Conservation (phyloP, 2,113 vertebrate genomes). For the Recurvirostra avosetta region DNA sequence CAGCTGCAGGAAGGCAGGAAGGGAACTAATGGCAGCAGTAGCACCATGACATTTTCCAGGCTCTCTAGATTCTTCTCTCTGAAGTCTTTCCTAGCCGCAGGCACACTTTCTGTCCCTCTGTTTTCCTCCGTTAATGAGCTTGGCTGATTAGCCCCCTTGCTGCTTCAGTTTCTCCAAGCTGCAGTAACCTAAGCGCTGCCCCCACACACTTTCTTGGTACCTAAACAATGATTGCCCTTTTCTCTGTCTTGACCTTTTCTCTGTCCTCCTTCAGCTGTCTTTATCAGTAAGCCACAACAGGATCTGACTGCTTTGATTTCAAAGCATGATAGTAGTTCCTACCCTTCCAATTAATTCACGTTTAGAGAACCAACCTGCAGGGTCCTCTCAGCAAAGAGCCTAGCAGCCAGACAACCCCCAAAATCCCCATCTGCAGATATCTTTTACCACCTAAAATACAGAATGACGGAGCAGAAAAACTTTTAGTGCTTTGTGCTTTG, state of each 20-base stretch:
- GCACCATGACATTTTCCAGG: neutral
- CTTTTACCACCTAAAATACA: neutral
- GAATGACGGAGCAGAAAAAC: neutral
- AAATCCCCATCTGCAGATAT: neutral
- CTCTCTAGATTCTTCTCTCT: neutral
- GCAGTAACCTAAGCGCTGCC: neutral
- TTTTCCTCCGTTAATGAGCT: neutral
- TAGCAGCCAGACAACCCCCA: neutral
- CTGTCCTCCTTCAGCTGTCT: neutral
- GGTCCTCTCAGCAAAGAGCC: neutral
- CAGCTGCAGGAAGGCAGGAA: neutral
- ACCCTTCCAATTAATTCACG: neutral
- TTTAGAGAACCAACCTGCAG: neutral
- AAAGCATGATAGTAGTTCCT: neutral
- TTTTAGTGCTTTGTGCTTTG: neutral
- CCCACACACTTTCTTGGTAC: neutral
- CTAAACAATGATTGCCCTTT: neutral
- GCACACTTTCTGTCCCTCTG: neutral
- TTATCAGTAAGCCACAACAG: neutral
- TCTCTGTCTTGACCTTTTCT: neutral
- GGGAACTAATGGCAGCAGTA: neutral
- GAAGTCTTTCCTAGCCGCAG: slow-evolving; percentile 12
- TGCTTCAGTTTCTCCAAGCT: slow-evolving; percentile 20
- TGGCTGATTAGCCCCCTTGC: neutral
- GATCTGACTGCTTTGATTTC: neutral